phyloP scores from a whole-genome alignment of 2,797 vertebrate genomes.

The Paratrypauchen microcephalus region DNA sequence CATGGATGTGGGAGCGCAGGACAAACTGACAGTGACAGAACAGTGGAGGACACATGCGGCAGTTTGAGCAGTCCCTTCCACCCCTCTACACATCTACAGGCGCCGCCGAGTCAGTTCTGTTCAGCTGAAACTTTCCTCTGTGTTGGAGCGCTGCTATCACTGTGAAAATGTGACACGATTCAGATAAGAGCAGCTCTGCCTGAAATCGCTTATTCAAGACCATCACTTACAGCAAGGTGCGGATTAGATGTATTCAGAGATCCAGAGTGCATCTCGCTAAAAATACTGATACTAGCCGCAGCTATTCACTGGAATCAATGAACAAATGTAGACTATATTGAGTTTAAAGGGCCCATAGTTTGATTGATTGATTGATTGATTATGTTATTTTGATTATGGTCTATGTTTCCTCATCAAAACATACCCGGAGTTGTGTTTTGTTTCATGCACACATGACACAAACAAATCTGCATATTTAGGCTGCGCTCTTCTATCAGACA shows the following conservation, averaged over 20 bases:
- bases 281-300: not conserved
- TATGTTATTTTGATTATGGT: too few species aligned
- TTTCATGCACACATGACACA: too few species aligned
- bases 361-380: too few species aligned
- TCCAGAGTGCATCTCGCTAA: not conserved
- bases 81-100: conserved; percentile 43
- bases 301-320: not conserved
- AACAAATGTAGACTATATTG: not conserved
- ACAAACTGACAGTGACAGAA: conserved; percentile 77
- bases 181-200: conserved; percentile 29
- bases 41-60: conserved; percentile 68
- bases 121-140: conserved; percentile 47
- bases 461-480: too few species aligned
- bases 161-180: conserved; percentile 45
- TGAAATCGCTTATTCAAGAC: conserved; percentile 45
- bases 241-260: conserved; percentile 8
- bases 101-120: conserved; percentile 32
- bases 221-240: conserved; percentile 21
- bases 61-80: conserved; percentile 40
- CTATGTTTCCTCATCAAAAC: too few species aligned
- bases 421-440: too few species aligned
- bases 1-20: conserved; percentile 75
- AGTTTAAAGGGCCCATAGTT: not conserved
- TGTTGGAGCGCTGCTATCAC: conserved; percentile 37
- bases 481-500: too few species aligned